Percentiles rank a stretch among this genome's conserved stretches.
Evolutionary conservation across 2,113 vertebrate genomes (phyloP).

Genomic region (Bothrops jararaca): DNA sequence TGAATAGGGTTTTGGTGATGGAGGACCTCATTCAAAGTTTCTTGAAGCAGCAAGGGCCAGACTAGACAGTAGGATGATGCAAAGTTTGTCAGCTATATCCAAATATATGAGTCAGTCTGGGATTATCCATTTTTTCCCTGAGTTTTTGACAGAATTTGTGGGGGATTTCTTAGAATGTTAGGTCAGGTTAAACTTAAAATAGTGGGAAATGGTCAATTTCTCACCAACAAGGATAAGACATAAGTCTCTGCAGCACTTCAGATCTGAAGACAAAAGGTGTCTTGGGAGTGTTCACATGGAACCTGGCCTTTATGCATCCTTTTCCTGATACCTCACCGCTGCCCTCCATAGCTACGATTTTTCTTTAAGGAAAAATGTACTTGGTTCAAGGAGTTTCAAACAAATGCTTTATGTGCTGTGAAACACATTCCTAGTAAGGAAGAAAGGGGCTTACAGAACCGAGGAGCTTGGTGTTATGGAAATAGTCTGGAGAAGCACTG

Average conservation of each 20-base stretch:
- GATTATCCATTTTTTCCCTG: neutral
- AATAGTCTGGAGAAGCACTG: neutral
- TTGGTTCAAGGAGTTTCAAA: neutral
- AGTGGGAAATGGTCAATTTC: neutral
- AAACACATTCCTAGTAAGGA: neutral
- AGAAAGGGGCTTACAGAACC: neutral
- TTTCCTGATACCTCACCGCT: neutral
- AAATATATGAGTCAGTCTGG: neutral
- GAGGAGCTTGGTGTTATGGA: neutral
- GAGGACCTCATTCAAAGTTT: neutral
- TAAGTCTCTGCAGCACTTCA: neutral
- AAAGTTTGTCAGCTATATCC: neutral
- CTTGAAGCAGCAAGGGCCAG: neutral
- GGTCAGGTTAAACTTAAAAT: neutral
- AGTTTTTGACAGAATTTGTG: neutral
- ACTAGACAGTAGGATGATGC: neutral
- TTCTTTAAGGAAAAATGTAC: neutral
- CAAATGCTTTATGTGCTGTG: neutral
- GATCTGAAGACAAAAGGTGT: neutral
- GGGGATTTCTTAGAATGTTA: neutral
- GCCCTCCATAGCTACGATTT: neutral
- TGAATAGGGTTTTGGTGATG: neutral
- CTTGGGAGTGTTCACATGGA: neutral
- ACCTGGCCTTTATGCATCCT: neutral
- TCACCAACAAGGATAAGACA: neutral